Percentiles rank a stretch among this genome's conserved stretches.
Evolutionary conservation across 2,797 vertebrate species (phyloP).

Genomic region (Pteronotus mesoamericanus): DNA sequence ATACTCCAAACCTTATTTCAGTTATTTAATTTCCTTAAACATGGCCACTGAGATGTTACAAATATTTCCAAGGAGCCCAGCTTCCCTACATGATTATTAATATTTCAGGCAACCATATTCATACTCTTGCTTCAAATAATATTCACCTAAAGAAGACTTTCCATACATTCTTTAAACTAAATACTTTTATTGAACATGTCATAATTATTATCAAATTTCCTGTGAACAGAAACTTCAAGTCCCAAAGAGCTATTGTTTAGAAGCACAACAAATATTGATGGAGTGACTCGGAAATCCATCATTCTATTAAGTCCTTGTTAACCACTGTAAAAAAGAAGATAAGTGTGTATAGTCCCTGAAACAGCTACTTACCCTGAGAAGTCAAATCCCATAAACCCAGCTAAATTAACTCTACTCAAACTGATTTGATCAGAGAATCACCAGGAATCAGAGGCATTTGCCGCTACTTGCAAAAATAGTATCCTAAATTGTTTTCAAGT

Average conservation of each 20-base stretch:
- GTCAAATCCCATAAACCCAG: slow-evolving; percentile 34
- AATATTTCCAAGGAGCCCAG: not conserved
- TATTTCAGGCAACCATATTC: not conserved
- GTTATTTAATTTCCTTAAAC: not conserved
- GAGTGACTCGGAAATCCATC: not conserved
- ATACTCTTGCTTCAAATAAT: not conserved
- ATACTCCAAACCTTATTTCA: not conserved
- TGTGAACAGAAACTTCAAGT: not conserved
- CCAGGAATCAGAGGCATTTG: slow-evolving; percentile 2
- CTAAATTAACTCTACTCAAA: slow-evolving; percentile 47
- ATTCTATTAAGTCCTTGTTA: not conserved
- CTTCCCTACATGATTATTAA: not conserved
- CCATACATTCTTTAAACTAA: not conserved
- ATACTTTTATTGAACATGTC: not conserved
- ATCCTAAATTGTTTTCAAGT: not conserved
- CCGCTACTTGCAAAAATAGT: not conserved
- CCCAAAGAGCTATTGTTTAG: not conserved
- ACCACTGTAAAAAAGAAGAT: not conserved
- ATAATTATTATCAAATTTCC: not conserved
- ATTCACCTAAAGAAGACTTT: not conserved
- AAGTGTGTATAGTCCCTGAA: not conserved
- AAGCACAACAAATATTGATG: not conserved
- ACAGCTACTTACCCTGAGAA: slow-evolving; percentile 29
- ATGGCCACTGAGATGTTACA: not conserved
- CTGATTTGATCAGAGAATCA: slow-evolving; percentile 26